Conservation (phyloP, 2,888 invertebrate genomes). For the Chalcosyrphus nemorum region DNA sequence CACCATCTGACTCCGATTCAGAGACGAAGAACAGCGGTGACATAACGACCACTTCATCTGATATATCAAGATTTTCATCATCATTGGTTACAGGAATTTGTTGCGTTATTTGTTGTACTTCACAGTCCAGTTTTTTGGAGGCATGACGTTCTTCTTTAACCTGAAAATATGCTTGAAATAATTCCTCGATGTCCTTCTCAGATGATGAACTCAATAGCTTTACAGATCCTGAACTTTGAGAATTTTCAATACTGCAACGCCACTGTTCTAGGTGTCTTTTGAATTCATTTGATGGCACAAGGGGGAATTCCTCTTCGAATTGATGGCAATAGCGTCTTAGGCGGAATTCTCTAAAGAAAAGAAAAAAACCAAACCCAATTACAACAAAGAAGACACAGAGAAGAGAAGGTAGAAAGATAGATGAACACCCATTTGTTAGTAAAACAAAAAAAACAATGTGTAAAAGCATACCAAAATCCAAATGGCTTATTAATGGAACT, state of each 20-base stretch:
- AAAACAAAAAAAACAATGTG: too few relatives aligned
- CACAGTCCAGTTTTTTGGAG: constrained; percentile 19
- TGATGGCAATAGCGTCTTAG: constrained; percentile 81
- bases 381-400: neutral
- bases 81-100: constrained; percentile 18
- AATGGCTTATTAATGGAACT: constrained; percentile 22
- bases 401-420: neutral
- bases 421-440: constrained; percentile 5
- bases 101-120: constrained; percentile 36
- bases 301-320: constrained; percentile 78
- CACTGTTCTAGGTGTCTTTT: constrained; percentile 77
- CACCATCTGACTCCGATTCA: constrained; percentile 77
- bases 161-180: constrained; percentile 75
- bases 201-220: constrained; percentile 72
- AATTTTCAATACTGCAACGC: constrained; percentile 75
- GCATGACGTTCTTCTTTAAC: constrained; percentile 49
- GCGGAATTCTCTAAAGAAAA: constrained; percentile 77
- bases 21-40: constrained; percentile 79
- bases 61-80: constrained; percentile 73
- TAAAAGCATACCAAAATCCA: constrained; percentile 55
- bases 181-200: constrained; percentile 77
- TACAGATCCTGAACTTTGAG: constrained; percentile 71
- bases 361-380: constrained; percentile 28
- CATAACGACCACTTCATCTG: constrained; percentile 78
- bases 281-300: constrained; percentile 77